Conservation (phyloP, 2,888 invertebrate genomes). For the Meliscaeva auricollis region DNA sequence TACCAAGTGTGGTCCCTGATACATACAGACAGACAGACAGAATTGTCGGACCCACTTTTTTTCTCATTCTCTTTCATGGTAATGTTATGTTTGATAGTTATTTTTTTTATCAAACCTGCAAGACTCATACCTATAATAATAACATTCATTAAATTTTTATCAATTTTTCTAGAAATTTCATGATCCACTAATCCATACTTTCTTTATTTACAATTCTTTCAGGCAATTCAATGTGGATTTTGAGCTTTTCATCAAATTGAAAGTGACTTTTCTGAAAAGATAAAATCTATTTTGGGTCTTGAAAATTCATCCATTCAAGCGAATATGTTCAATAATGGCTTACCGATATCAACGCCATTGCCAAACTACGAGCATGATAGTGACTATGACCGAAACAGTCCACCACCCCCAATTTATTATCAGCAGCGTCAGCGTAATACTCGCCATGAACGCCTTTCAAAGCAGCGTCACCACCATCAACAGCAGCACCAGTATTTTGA, state of each 20-base stretch:
- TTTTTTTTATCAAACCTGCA: too few species aligned
- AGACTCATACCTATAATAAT: too few species aligned
- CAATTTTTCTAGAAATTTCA: neutral
- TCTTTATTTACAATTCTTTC: constrained; percentile 51
- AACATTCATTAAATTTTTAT: neutral
- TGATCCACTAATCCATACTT: constrained; percentile 21
- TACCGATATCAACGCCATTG: constrained; percentile 52
- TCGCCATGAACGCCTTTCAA: constrained; percentile 50
- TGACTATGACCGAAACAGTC: constrained; percentile 23
- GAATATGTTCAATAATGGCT: constrained; percentile 74
- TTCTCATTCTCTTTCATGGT: too few species aligned
- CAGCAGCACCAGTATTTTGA: constrained; percentile 37
- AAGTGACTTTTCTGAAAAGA: constrained; percentile 40
- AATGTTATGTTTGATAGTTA: too few species aligned
- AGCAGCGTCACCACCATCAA: constrained; percentile 41
- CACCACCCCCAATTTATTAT: constrained; percentile 49
- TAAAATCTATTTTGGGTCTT: constrained; percentile 1
- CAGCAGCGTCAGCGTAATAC: constrained; percentile 55
- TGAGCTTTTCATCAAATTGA: constrained; percentile 5
- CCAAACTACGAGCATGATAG: constrained; percentile 29
- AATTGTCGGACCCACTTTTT: too few species aligned
- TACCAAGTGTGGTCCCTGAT: too few species aligned
- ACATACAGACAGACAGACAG: too few species aligned
- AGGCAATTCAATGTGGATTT: constrained; percentile 18
- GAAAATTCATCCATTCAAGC: neutral